Base-by-base conservation (phyloP, 2,113 vertebrate genomes). In the Xyrauchen texanus region DNA sequence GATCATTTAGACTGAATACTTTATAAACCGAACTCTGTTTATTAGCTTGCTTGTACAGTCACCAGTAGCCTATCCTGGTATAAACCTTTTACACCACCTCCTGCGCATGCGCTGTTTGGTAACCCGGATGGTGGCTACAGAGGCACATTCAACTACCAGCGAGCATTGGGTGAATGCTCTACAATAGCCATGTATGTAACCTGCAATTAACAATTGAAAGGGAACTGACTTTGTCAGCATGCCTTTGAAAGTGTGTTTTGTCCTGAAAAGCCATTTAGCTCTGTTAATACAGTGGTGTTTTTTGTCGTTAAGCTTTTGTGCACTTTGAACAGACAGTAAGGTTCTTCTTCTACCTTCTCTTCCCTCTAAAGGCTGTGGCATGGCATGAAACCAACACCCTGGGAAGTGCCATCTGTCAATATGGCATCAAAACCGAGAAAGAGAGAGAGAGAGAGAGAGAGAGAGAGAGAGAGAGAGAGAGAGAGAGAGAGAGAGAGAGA, bases 321-420 rank as follows among this genome's bases (percentile, higher is more conserved):
- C 57, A 57, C 69, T 64, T 70, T 53, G 46, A 69, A 57, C 81
- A 66, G 77, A 70, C 15, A 78, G 71, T 79, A 51, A 63, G 53
- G 62, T 73, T 55, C 72, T 77, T 46, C 9, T 64, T 34, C 1
- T 34, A 34, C 62, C 53, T 55, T 57, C 67, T 51, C 57, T n/a
- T n/a, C n/a, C n/a, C n/a, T n/a, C n/a, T n/a, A n/a, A n/a, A n/a
- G n/a, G n/a, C n/a, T n/a, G 55, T 57, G 63, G 68, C 72, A 67
- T 83, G 82, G 67, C 72, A 72, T 69, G 61, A 49, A 55, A 75
- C 44, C 77, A 66, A 62, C 80, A 79, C 80, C 77, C 67, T 7
- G 49, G 83, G 83, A 80, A 82, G 73, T 68, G 77, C 80, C 83
- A 85, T 85, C 81, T 85, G 81, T 85, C 74, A 65, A 16, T 73